Evolutionary conservation across 1,140 invertebrate species (phyloP).

Genomic region (Hycleus phaleratus): DNA sequence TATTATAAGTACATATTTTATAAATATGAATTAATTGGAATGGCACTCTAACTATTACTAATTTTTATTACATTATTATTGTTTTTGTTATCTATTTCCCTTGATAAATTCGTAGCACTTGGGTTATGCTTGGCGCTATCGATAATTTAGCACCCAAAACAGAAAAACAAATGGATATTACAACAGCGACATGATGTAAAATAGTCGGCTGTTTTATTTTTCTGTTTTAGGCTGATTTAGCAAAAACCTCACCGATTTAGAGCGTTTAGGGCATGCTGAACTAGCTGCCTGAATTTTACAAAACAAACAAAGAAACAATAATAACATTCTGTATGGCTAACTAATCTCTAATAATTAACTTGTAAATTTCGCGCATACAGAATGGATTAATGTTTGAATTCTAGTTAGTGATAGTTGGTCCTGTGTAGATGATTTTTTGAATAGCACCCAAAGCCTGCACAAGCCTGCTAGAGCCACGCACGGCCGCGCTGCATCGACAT

Average conservation of each 20-base stretch:
- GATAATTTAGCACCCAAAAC: slow-evolving; percentile 18
- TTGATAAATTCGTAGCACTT: slow-evolving; percentile 32
- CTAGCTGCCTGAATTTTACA: slow-evolving; percentile 30
- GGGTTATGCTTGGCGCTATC: slow-evolving; percentile 35
- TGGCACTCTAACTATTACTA: slow-evolving; percentile 27
- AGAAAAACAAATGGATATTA: background rate
- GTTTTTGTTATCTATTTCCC: too few species aligned
- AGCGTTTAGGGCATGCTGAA: slow-evolving; percentile 32
- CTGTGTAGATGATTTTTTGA: slow-evolving; percentile 28
- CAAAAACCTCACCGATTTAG: background rate
- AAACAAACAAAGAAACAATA: background rate
- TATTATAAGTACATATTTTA: slow-evolving; percentile 5
- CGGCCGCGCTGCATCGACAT: slow-evolving; percentile 27
- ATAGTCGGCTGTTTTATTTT: background rate
- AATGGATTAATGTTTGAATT: slow-evolving; percentile 28
- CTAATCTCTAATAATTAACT: slow-evolving; percentile 19
- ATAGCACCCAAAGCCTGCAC: slow-evolving; percentile 40
- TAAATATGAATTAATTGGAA: slow-evolving; percentile 26
- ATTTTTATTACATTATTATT: background rate
- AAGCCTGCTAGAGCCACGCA: slow-evolving; percentile 41
- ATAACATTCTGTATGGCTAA: slow-evolving; percentile 31
- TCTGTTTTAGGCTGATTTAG: background rate
- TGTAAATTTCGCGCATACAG: slow-evolving; percentile 33
- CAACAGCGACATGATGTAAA: background rate
- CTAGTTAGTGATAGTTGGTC: slow-evolving; percentile 10